Conservation (phyloP, 2,888 invertebrate genomes). For the Protula sp. region DNA sequence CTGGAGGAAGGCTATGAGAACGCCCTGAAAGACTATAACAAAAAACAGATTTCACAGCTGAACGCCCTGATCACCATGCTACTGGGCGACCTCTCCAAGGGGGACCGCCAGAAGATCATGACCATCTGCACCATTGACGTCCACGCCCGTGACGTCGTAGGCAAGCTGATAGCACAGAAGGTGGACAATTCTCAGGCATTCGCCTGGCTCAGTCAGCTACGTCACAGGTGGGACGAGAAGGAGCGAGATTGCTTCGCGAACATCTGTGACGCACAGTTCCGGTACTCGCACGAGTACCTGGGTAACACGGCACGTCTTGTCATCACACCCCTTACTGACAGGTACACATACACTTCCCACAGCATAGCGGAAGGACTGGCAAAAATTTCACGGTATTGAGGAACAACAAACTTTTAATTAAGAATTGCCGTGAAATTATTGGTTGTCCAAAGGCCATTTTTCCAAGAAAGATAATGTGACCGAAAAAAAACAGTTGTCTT, state of each 20-base stretch:
- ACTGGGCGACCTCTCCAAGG: conserved; percentile 79
- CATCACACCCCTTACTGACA: conserved; percentile 87
- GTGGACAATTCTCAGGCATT: conserved; percentile 56
- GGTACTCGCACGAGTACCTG: conserved; percentile 89
- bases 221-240: conserved; percentile 79
- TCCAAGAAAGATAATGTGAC: too few relatives aligned
- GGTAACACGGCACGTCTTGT: conserved; percentile 93
- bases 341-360: conserved; percentile 32
- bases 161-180: conserved; percentile 84
- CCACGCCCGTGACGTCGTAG: conserved; percentile 91
- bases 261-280: conserved; percentile 94
- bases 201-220: conserved; percentile 62
- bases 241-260: conserved; percentile 88
- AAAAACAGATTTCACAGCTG: conserved; percentile 64
- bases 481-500: too few relatives aligned
- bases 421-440: too few relatives aligned
- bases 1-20: conserved; percentile 94
- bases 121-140: conserved; percentile 90
- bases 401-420: too few relatives aligned
- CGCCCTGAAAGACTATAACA: conserved; percentile 86
- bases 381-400: too few relatives aligned
- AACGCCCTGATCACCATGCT: conserved; percentile 85
- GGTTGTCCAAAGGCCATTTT: too few relatives aligned
- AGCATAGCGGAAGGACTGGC: background rate
- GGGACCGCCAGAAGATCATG: conserved; percentile 95